Evolutionary conservation across 2,113 vertebrate species (phyloP).

Genomic region (Sorex araneus): DNA sequence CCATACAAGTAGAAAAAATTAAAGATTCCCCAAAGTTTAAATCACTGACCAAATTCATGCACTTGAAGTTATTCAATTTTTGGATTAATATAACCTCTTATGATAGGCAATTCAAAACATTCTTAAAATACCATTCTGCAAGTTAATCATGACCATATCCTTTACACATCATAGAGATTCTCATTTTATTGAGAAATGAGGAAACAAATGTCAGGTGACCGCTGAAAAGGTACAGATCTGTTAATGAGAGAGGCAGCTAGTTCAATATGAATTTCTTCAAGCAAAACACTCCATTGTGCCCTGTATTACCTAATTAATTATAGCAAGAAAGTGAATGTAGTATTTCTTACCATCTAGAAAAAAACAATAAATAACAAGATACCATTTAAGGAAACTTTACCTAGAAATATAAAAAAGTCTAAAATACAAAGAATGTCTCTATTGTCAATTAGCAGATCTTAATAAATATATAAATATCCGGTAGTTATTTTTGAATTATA

Average conservation of each 20-base stretch:
- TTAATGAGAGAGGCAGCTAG: constrained; percentile 81
- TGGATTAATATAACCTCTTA: constrained; percentile 53
- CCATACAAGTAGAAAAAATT: not conserved
- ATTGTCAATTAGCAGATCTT: constrained; percentile 2
- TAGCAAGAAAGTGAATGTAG: constrained; percentile 72
- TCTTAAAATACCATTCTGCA: constrained; percentile 69
- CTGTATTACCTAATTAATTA: constrained; percentile 84
- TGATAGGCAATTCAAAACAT: constrained; percentile 29
- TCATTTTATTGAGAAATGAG: constrained; percentile 61
- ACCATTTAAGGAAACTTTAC: constrained; percentile 70
- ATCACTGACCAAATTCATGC: not conserved
- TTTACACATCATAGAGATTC: constrained; percentile 70
- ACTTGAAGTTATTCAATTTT: constrained; percentile 45
- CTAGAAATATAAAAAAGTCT: constrained; percentile 55
- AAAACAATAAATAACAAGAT: constrained; percentile 48
- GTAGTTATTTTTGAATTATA: constrained; percentile 30
- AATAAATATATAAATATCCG: not conserved
- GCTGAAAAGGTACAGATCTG: constrained; percentile 76
- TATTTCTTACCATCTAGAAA: constrained; percentile 47
- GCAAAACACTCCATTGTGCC: constrained; percentile 74
- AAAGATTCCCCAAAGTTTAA: not conserved
- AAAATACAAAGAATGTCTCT: constrained; percentile 56
- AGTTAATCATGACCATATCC: constrained; percentile 49
- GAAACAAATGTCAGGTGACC: constrained; percentile 80
- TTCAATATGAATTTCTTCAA: constrained; percentile 83